These are phyloP conservation scores for Xestia rhomboidea DNA, from an alignment of 2,888 invertebrate genomes.

Conservation along the genomic window DNA sequence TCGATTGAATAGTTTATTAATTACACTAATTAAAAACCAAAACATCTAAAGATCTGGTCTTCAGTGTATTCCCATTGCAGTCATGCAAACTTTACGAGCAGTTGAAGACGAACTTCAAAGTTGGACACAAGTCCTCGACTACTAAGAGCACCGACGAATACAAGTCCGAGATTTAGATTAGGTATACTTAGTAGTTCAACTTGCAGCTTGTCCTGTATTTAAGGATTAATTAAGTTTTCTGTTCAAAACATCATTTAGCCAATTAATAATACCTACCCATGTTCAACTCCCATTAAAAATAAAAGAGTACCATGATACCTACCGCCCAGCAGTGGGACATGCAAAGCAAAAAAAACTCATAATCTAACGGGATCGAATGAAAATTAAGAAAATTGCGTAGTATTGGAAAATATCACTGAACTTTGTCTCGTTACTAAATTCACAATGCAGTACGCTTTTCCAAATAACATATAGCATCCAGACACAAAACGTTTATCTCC, in stretches of 20 bases:
- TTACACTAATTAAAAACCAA: constrained; percentile 15
- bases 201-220: background rate
- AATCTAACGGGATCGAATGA: background rate
- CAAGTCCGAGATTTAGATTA: constrained; percentile 25
- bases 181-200: constrained; percentile 16
- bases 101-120: constrained; percentile 45
- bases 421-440: background rate
- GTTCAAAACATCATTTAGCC: background rate
- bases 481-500: constrained; percentile 18
- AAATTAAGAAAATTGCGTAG: background rate
- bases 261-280: background rate
- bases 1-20: no score
- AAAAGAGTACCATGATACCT: background rate
- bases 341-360: background rate
- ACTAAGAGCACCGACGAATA: constrained; percentile 17
- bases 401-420: background rate
- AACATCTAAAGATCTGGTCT: background rate
- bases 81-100: constrained; percentile 43
- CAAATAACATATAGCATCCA: background rate
- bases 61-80: constrained; percentile 11
- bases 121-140: constrained; percentile 20
- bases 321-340: background rate
- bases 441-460: background rate
- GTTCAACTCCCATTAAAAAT: background rate
- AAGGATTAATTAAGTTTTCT: background rate